These are phyloP conservation scores for Eulithis testata DNA, from an alignment of 2,888 invertebrate species.

Conservation along the genomic window DNA sequence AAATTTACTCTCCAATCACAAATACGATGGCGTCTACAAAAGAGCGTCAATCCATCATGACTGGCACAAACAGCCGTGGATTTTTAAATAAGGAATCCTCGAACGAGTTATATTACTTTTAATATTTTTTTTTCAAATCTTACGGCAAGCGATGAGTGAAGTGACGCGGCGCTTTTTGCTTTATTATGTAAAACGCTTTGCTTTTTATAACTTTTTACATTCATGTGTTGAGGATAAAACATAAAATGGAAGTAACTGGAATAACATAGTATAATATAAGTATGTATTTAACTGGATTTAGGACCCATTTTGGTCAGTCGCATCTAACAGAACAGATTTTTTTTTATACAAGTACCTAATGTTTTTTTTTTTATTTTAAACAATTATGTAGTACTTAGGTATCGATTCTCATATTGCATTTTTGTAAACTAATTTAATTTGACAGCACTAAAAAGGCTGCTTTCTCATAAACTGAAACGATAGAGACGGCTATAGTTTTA, in stretches of 20 bases:
- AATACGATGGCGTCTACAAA: too few relatives aligned
- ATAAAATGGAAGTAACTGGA: background rate
- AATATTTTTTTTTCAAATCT: constrained; percentile 63
- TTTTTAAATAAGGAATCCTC: constrained; percentile 78
- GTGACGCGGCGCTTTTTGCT: constrained; percentile 64
- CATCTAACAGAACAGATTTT: too few relatives aligned
- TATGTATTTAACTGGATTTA: background rate
- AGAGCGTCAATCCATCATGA: constrained; percentile 59
- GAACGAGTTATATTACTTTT: constrained; percentile 58
- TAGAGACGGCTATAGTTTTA: too few relatives aligned
- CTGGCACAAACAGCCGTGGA: constrained; percentile 69
- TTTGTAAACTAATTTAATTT: too few relatives aligned
- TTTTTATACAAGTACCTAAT: too few relatives aligned
- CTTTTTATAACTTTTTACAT: constrained; percentile 33
- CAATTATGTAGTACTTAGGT: too few relatives aligned
- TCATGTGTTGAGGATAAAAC: constrained; percentile 32
- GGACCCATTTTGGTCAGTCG: too few relatives aligned
- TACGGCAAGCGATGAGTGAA: constrained; percentile 56
- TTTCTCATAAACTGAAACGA: too few relatives aligned
- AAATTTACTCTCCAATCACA: background rate
- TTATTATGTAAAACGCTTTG: constrained; percentile 51
- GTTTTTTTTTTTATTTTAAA: too few relatives aligned
- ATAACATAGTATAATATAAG: too few relatives aligned
- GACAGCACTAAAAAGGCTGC: too few relatives aligned
- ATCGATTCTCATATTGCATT: too few relatives aligned